Conservation (phyloP, 2,113 vertebrate genomes). For the Triplophysa rosa region DNA sequence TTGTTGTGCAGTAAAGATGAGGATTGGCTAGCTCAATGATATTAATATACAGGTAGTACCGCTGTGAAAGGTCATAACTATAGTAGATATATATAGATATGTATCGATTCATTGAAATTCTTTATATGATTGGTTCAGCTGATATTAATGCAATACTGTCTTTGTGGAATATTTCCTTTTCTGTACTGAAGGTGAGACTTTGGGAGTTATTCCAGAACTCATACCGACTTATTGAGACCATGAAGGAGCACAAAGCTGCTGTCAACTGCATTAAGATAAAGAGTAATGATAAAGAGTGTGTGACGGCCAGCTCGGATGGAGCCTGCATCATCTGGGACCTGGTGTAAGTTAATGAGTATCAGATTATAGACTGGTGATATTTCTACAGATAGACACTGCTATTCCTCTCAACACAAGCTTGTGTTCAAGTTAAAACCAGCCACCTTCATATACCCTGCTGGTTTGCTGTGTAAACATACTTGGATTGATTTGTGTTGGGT, state of each 20-base stretch:
- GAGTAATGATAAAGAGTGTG: constrained; percentile 78
- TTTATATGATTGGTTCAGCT: no score
- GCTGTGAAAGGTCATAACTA: no score
- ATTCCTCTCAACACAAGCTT: constrained; percentile 4
- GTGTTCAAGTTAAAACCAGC: background rate
- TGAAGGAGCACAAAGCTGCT: constrained; percentile 80
- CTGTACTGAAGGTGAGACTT: constrained; percentile 73
- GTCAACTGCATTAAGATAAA: constrained; percentile 82
- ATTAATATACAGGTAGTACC: no score
- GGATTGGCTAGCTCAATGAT: no score
- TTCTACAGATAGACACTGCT: background rate
- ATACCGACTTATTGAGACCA: constrained; percentile 69
- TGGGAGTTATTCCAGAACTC: constrained; percentile 76
- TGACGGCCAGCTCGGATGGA: constrained; percentile 82
- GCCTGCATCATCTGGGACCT: constrained; percentile 90
- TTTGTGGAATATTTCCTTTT: background rate
- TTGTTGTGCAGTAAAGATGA: no score
- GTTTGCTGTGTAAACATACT: background rate
- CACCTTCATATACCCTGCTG: background rate
- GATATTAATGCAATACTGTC: no score
- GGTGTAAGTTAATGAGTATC: constrained; percentile 72
- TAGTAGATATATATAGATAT: no score
- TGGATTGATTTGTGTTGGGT: background rate
- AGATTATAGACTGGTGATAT: background rate
- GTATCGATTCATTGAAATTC: no score